These are phyloP conservation scores for Drosophila kohkoa DNA, from an alignment of 1,140 invertebrate genomes.

Conservation along the genomic window DNA sequence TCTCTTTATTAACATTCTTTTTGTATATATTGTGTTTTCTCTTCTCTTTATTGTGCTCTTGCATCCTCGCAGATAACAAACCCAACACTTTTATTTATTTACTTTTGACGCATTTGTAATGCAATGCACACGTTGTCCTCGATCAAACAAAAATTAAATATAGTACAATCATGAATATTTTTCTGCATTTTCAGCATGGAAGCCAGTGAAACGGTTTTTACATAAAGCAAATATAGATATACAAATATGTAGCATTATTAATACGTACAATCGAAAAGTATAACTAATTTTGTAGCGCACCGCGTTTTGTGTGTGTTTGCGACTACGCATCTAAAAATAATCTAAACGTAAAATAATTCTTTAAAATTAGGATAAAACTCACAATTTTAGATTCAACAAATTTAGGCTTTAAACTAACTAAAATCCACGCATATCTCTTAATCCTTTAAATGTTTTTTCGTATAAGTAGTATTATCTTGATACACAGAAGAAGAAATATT, in stretches of 20 bases:
- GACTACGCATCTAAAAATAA: constrained; percentile 27
- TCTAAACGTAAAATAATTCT: constrained; percentile 46
- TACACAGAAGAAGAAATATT: constrained; percentile 25
- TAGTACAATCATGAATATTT: constrained; percentile 54
- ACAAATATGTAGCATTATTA: constrained; percentile 36
- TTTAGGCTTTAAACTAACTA: constrained; percentile 35
- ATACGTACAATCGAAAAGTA: constrained; percentile 48
- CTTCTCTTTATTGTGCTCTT: constrained; percentile 19
- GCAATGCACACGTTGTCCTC: constrained; percentile 71
- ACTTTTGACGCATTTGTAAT: constrained; percentile 72
- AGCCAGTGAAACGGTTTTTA: constrained; percentile 68
- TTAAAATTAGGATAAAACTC: constrained; percentile 66
- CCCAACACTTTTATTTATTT: constrained; percentile 46
- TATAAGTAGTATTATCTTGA: constrained; percentile 8
- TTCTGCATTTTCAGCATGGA: constrained; percentile 74
- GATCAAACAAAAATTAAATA: constrained; percentile 59
- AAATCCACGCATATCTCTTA: constrained; percentile 20
- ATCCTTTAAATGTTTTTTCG: constrained; percentile 20
- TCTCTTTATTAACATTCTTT: constrained; percentile 9
- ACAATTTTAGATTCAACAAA: constrained; percentile 78
- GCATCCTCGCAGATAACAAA: constrained; percentile 28
- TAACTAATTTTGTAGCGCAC: constrained; percentile 45
- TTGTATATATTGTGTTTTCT: not conserved
- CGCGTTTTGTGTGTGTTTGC: not conserved
- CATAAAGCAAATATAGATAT: constrained; percentile 68